Percentiles rank a stretch among this genome's conserved stretches.
Evolutionary conservation across 2,888 invertebrate genomes (phyloP).

Genomic region (Keiferia lycopersicella): DNA sequence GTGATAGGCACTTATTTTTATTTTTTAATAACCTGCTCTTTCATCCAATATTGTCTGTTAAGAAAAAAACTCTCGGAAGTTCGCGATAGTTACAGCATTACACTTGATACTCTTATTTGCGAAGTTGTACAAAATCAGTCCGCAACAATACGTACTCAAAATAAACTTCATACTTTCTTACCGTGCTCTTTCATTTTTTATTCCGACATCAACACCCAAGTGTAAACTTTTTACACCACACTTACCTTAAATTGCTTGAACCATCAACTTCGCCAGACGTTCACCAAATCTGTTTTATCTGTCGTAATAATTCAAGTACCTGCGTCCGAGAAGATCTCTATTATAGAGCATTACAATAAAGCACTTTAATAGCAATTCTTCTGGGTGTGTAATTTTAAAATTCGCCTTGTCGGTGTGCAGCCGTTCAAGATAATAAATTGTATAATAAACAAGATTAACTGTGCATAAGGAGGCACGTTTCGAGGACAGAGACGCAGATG

Average conservation of each 20-base stretch:
- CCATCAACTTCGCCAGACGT: slow-evolving; percentile 5
- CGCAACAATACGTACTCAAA: background rate
- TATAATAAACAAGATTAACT: slow-evolving; percentile 79
- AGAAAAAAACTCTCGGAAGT: no score
- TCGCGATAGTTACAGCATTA: background rate
- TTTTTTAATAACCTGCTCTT: background rate
- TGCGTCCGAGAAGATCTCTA: background rate
- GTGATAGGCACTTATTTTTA: background rate
- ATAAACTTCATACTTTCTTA: background rate
- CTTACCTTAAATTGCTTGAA: slow-evolving; percentile 2
- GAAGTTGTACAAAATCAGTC: background rate
- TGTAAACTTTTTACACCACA: background rate
- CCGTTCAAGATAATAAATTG: slow-evolving; percentile 69
- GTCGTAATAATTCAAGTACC: slow-evolving; percentile 5
- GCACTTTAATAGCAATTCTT: slow-evolving; percentile 18
- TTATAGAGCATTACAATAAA: background rate
- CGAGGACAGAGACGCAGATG: slow-evolving; percentile 71
- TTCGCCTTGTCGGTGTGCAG: slow-evolving; percentile 50
- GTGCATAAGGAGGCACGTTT: slow-evolving; percentile 76
- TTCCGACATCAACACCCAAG: slow-evolving; percentile 3
- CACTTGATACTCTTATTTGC: background rate
- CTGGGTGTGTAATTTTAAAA: slow-evolving; percentile 51
- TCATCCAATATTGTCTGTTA: no score
- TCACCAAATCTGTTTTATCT: slow-evolving; percentile 8
- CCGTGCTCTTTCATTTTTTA: background rate